These are phyloP conservation scores for Fragum sueziense DNA, from an alignment of 2,888 invertebrate species.

Conservation along the genomic window DNA sequence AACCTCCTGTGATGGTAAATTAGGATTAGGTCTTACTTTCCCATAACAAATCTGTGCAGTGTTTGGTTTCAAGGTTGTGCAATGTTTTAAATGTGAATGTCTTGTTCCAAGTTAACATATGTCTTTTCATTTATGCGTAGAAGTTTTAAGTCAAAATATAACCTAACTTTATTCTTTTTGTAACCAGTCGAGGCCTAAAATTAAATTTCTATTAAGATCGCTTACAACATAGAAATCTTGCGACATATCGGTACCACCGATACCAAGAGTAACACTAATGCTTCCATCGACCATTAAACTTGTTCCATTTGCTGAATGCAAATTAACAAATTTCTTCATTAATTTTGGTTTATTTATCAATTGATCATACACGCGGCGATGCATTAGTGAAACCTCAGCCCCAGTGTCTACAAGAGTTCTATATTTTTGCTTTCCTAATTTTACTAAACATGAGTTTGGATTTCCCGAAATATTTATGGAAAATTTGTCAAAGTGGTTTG, in stretches of 20 bases:
- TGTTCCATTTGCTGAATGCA: constrained; percentile 24
- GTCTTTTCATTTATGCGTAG: constrained; percentile 24
- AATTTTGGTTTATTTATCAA: constrained; percentile 28
- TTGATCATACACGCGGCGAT: constrained; percentile 37
- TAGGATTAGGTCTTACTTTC: constrained; percentile 16
- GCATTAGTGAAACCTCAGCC: constrained; percentile 33
- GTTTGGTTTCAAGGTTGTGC: constrained; percentile 29
- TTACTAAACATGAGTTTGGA: constrained; percentile 41
- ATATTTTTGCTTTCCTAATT: constrained; percentile 23
- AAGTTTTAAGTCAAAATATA: constrained; percentile 44
- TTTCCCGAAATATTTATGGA: constrained; percentile 20
- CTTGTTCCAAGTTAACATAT: constrained; percentile 41
- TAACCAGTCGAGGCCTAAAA: constrained; percentile 32
- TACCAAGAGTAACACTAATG: constrained; percentile 17
- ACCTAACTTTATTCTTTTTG: constrained; percentile 24
- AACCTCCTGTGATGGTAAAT: neutral
- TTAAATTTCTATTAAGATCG: constrained; percentile 35
- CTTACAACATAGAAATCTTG: constrained; percentile 32
- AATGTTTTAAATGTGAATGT: constrained; percentile 41
- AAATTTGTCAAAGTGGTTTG: neutral
- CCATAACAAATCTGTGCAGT: constrained; percentile 18
- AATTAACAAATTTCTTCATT: neutral
- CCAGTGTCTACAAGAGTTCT: constrained; percentile 43
- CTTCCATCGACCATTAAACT: constrained; percentile 24
- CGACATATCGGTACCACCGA: constrained; percentile 25